A percentile compares a stretch with the other conserved stretches of the same genome.
Conservation (phyloP, 2,797 vertebrate genomes). For the Hipposideros larvatus region DNA sequence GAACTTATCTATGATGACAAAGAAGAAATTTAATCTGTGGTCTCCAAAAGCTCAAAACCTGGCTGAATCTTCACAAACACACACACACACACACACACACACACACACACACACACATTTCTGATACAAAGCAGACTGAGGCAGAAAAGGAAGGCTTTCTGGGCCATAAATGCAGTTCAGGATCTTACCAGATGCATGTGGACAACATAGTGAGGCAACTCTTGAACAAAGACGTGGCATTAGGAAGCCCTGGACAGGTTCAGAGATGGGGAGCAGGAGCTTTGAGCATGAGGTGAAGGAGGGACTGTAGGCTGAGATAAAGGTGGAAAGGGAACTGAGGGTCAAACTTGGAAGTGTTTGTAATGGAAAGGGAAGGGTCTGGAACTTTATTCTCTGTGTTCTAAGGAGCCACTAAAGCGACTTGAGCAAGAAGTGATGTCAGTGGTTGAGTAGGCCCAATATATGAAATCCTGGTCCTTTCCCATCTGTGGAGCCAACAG, state of each 20-base stretch:
- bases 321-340: neutral
- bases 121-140: neutral
- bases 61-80: too few relatives aligned
- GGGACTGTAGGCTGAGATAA: neutral
- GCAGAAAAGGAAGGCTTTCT: neutral
- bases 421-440: neutral
- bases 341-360: neutral
- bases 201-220: neutral
- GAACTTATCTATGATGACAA: too few relatives aligned
- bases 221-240: neutral
- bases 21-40: neutral
- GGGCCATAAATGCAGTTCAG: neutral
- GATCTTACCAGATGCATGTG: too few relatives aligned
- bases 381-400: neutral
- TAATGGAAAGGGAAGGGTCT: neutral
- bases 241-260: neutral
- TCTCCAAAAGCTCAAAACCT: neutral
- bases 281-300: neutral
- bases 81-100: neutral
- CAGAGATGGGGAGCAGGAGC: neutral
- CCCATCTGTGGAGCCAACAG: neutral
- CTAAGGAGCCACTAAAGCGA: neutral
- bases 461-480: neutral
- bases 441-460: neutral
- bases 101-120: neutral